Base-by-base conservation (phyloP, 2,797 vertebrate genomes). In the Taenioides sp. region DNA sequence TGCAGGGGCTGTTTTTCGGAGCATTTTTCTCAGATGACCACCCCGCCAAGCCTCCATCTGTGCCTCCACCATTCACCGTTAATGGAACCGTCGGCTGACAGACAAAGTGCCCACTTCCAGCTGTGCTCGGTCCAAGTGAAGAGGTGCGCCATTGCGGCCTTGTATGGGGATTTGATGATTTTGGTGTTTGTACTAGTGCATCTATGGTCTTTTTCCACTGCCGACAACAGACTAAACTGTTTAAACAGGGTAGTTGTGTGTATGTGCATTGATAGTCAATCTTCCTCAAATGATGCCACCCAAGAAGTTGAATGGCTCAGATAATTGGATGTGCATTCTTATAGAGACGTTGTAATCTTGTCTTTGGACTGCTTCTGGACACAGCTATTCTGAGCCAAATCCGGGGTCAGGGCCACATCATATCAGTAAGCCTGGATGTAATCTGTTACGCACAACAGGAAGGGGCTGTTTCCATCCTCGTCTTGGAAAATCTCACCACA, bases 11-110 rank as follows among this genome's bases (percentile, higher is more conserved):
- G n/a, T 76, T 82, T 77, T 82, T 80, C 65, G 12, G 3, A 77
- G 61, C 59, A 20, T 80, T 76, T 85, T 78, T 80, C 79, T 81
- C 72, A 73, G 74, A 79, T 88, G 86, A 78, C 88, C 88, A 85
- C 61, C 80, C 89, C 40, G 79, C 87, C 65, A 80, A 81, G 80
- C 65, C 86, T 89, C 88, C 87, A 86, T 89, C 89, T 90, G 88
- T 83, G 84, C 23, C 80, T 82, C 77, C 63, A 10, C 79, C 86
- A 59, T 79, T 69, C 75, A 27, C 78, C 63, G 81, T 82, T 91
- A 91, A 90, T 89, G 85, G 86, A 84, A 70, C 85, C 76, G 85
- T 87, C 83, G 16, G 57, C 80, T 65, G 83, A 89, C 80, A 83
- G 87, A 89, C 77, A 80, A 88, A 92, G 84, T 57, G 82, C 80